Evolutionary conservation across 2,888 invertebrate genomes (phyloP), one percentile per base, ranked within the genome.

Genomic region (Microplitis manilae): DNA sequence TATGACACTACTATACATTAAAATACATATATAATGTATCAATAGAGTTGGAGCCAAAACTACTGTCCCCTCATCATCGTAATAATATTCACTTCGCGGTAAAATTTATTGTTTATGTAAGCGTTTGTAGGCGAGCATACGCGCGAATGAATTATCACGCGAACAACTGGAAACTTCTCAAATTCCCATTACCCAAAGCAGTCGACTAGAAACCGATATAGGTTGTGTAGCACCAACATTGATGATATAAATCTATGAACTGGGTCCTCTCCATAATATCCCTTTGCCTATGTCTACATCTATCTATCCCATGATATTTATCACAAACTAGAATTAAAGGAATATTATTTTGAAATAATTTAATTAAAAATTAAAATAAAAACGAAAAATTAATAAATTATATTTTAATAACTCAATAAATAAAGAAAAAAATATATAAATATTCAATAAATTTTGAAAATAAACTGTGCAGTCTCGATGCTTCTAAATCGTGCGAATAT

Each of bases 161-260:
- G 79, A 83, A 81, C 84, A 83, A 85, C 83, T 84, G 85, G 85
- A 87, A 87, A 88, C 84, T 88, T 88, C 86, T 86, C 85, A 15
- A 85, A 88, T 87, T 88, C 86, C 88, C 87, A 89, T 89, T 87
- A 88, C 86, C 85, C 85, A 84, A 83, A 84, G 86, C 86, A 85
- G 84, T 86, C 85, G 85, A 83, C 86, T 86, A 86, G 86, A 88
- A 89, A 88, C 85, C 86, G 85, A 87, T 88, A 87, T 88, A 50
- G 50, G 13, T 50, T 50, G 50, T 50, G 50, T 84, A 80, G 83
- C 80, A 50, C 74, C 30, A 41, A 40, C 68, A 20, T 76, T 61
- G 60, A 67, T 64, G 50, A 78, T 77, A 68, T 65, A 80, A 84
- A 85, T 81, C 83, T 82, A 17, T 72, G n/a, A 50, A 50, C 67